Evolutionary conservation across 2,888 invertebrate species (phyloP), one percentile per base, ranked within the genome.

Genomic region (Monoplex corrugatus): DNA sequence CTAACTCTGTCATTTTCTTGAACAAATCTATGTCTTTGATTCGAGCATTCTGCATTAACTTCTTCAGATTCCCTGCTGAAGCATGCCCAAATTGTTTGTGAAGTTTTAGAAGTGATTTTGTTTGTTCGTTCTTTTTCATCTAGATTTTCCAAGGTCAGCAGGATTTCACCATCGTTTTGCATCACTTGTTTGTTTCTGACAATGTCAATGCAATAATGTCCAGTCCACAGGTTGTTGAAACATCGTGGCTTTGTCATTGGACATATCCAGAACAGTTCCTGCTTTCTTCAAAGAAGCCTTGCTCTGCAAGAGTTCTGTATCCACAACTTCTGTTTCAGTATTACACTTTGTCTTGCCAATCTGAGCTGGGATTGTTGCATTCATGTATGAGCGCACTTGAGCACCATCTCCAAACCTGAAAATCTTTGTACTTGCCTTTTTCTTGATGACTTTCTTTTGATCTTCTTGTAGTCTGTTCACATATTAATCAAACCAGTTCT

Each of bases 331-430:
- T 35, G 86, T 86, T 35, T 87, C 86, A 44, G 86, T 88, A 38
- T 85, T n/a, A 68, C 88, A 89, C 68, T 80, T 86, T n/a, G 50
- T 84, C 5, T 38, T n/a, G 10, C 86, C 89, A 75, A 90, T 87
- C 32, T 57, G 45, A 19, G 86, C 89, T 35, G 89, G 90, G 35
- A 89, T 32, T 0, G 23, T 83, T n/a, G 89, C 89, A 44, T 88
- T 87, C 50, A 89, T 40, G 28, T 57, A 45, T 2, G 87, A 87
- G 28, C 45, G 72, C n/a, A 88, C 68, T 44, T 88, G 78, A 23
- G 43, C 83, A 68, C 89, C 89, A 88, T 89, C 89, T 68, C 88
- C 90, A 89, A 90, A 90, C 43, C 68, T 87, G 63, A 89, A 89
- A 10, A 32, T 35, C 40, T 83, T 88, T 35, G 44, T 35, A 50